Percentiles rank a stretch among this genome's conserved stretches.
phyloP scores from a whole-genome alignment of 2,797 vertebrate species.

The Bryconaethiops microstoma region DNA sequence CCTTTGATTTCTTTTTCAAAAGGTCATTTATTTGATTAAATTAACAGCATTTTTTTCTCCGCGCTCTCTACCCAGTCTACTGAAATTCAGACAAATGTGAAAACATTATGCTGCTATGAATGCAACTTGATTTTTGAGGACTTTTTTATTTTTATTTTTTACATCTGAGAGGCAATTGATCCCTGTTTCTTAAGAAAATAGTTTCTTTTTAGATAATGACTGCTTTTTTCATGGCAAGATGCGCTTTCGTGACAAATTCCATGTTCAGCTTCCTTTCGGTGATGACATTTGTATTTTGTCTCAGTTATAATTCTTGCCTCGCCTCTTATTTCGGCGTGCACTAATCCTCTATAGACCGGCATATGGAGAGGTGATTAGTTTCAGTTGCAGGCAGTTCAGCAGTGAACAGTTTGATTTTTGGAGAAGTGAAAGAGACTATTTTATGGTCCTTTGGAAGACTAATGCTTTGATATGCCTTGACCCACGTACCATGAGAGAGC shows the following conservation, averaged over 20 bases:
- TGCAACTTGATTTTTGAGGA: constrained; percentile 23
- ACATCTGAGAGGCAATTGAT: constrained; percentile 12
- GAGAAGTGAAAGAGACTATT: constrained; percentile 6
- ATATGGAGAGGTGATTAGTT: constrained; percentile 8
- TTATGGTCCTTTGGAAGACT: background rate
- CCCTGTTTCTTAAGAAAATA: constrained; percentile 24
- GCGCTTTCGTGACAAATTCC: background rate
- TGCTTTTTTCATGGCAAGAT: background rate
- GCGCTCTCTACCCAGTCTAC: constrained; percentile 58
- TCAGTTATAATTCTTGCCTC: background rate
- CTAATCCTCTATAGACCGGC: background rate
- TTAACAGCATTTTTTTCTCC: constrained; percentile 70
- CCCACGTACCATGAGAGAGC: constrained; percentile 15
- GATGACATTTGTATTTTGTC: background rate
- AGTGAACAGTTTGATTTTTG: background rate
- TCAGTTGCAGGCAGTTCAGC: constrained; percentile 3
- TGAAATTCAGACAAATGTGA: constrained; percentile 68
- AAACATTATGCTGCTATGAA: constrained; percentile 64
- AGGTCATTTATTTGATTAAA: constrained; percentile 86
- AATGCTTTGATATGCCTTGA: background rate
- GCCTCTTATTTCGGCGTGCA: background rate
- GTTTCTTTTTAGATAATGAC: background rate
- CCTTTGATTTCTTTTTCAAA: constrained; percentile 84
- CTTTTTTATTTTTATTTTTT: constrained; percentile 13
- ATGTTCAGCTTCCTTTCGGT: background rate